A percentile compares a stretch with the other conserved stretches of the same genome.
These are phyloP conservation scores for Trissolcus brochymenae DNA, from an alignment of 2,888 invertebrate genomes.

Conservation along the genomic window DNA sequence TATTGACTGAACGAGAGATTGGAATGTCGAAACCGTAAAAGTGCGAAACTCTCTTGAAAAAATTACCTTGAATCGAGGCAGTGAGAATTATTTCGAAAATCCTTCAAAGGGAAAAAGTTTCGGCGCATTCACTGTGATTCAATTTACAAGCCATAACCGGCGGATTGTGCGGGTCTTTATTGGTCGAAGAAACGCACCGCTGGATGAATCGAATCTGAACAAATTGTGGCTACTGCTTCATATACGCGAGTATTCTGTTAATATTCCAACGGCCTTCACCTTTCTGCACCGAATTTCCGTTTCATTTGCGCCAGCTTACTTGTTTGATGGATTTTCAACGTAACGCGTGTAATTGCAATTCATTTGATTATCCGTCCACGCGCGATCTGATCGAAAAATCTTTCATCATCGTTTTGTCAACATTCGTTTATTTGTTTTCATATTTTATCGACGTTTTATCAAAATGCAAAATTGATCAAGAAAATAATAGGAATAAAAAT, in stretches of 20 bases:
- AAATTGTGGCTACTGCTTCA: not conserved
- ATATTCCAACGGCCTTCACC: slow-evolving; percentile 41
- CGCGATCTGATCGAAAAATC: slow-evolving; percentile 32
- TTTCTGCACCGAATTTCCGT: slow-evolving; percentile 47
- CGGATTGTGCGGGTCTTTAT: too few species aligned
- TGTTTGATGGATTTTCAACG: slow-evolving; percentile 44
- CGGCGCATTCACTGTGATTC: not conserved
- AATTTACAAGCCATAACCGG: not conserved
- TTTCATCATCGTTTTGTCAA: slow-evolving; percentile 30
- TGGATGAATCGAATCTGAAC: not conserved
- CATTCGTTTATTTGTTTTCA: too few species aligned
- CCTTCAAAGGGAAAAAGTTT: not conserved
- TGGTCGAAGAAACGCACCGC: too few species aligned
- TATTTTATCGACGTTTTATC: too few species aligned
- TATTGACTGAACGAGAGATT: too few species aligned
- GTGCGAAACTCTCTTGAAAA: too few species aligned
- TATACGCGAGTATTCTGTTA: slow-evolving; percentile 11
- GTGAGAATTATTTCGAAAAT: too few species aligned
- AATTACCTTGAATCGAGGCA: too few species aligned
- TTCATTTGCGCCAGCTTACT: slow-evolving; percentile 46
- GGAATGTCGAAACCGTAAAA: too few species aligned
- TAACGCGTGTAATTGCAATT: slow-evolving; percentile 18
- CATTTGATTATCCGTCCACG: slow-evolving; percentile 42
- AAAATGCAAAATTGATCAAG: too few species aligned
- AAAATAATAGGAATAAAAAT: too few species aligned